Conservation (phyloP, 2,888 invertebrate species). For the Hyles lineata region DNA sequence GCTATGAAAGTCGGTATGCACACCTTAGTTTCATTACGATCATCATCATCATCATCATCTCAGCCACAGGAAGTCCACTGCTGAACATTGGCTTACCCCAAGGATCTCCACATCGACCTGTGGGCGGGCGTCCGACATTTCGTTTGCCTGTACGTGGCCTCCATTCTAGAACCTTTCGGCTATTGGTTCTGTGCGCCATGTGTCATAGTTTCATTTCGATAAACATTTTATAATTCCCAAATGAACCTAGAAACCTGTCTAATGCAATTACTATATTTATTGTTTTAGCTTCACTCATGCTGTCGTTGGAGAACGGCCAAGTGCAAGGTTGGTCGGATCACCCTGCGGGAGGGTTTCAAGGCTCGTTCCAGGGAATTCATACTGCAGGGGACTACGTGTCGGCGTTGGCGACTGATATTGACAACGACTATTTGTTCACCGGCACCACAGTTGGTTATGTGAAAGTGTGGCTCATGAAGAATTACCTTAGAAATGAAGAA, state of each 20-base stretch:
- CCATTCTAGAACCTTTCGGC: too few species aligned
- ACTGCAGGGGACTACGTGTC: conserved; percentile 87
- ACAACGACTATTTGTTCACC: conserved; percentile 89
- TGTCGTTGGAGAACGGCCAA: conserved; percentile 90
- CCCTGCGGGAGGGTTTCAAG: conserved; percentile 88
- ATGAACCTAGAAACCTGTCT: too few species aligned
- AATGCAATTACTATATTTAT: neutral
- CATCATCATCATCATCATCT: too few species aligned
- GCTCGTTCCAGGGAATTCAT: conserved; percentile 89
- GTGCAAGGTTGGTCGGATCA: conserved; percentile 94
- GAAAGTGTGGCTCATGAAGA: conserved; percentile 91
- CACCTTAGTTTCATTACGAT: neutral
- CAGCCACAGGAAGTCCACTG: too few species aligned
- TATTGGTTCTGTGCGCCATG: too few species aligned
- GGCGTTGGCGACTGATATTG: conserved; percentile 88
- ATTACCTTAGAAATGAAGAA: conserved; percentile 83
- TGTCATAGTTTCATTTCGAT: too few species aligned
- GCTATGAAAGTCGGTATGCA: conserved; percentile 63
- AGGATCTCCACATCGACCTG: too few species aligned
- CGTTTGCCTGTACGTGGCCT: too few species aligned
- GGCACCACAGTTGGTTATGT: conserved; percentile 90
- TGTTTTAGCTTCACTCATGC: conserved; percentile 80
- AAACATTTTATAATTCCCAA: too few species aligned
- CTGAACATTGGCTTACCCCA: too few species aligned
- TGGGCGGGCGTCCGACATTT: too few species aligned